Evolutionary conservation across 2,888 invertebrate species (phyloP).

Genomic region (Sphinx pinastri): DNA sequence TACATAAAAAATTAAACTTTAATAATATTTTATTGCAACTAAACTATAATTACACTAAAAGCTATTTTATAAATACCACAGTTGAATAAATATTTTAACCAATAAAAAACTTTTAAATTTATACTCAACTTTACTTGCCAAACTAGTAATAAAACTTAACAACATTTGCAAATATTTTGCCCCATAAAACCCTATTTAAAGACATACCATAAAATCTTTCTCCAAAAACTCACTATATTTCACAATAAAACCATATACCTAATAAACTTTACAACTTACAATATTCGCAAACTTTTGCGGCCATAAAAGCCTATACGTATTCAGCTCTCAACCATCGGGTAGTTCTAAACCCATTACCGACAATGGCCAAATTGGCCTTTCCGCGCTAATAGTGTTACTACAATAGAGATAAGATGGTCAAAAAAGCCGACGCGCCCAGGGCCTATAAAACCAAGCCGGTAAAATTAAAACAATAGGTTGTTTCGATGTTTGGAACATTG

Average conservation of each 20-base stretch:
- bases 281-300: constrained; percentile 40
- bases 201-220: constrained; percentile 22
- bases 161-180: background rate
- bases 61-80: too few relatives aligned
- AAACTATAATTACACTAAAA: too few relatives aligned
- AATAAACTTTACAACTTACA: constrained; percentile 39
- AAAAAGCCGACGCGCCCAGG: constrained; percentile 47
- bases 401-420: constrained; percentile 46
- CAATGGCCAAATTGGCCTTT: constrained; percentile 39
- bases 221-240: constrained; percentile 22
- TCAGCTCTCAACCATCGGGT: constrained; percentile 38
- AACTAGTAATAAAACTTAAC: background rate
- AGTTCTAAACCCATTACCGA: constrained; percentile 42
- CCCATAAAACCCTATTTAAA: background rate
- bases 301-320: constrained; percentile 36
- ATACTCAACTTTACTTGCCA: background rate
- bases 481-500: constrained; percentile 13
- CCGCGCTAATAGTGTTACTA: constrained; percentile 35
- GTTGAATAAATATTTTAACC: too few relatives aligned
- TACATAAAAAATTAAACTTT: too few relatives aligned
- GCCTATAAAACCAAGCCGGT: constrained; percentile 37
- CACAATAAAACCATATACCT: constrained; percentile 37
- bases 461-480: constrained; percentile 30
- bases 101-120: background rate
- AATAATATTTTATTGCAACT: too few relatives aligned